Percentiles rank a stretch among this genome's conserved stretches.
phyloP scores from a whole-genome alignment of 2,113 vertebrate genomes.

The Cepphus grylle region DNA sequence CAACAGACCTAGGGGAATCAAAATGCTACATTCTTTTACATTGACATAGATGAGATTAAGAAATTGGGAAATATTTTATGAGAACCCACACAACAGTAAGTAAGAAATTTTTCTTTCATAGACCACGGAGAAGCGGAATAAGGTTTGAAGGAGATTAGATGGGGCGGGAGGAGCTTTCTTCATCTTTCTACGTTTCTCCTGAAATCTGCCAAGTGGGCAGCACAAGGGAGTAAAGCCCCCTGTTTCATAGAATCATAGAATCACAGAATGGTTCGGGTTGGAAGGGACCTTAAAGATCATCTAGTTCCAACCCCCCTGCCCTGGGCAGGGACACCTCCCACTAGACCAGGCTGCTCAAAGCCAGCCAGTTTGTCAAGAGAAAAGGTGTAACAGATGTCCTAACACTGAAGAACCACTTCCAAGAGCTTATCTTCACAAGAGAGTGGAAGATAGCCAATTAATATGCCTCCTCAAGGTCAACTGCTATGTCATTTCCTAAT shows the following conservation, averaged over 20 bases:
- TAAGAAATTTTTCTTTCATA: neutral
- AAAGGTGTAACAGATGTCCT: neutral
- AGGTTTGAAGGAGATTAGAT: neutral
- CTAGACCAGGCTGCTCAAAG: no score
- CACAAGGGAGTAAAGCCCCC: neutral
- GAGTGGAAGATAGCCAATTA: neutral
- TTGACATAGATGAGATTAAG: neutral
- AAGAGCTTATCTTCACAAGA: neutral
- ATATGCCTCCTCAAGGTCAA: slow-evolving; percentile 33
- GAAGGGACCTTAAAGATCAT: no score
- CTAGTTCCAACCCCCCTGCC: no score
- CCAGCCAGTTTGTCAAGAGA: neutral
- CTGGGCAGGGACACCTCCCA: no score
- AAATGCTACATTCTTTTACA: neutral
- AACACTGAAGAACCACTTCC: neutral
- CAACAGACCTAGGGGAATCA: neutral
- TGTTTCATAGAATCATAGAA: neutral
- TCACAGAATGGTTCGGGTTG: no score
- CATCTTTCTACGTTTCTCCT: neutral
- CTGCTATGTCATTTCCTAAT: neutral
- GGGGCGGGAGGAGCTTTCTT: neutral
- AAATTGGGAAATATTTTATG: neutral
- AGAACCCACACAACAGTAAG: neutral
- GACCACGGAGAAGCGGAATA: neutral
- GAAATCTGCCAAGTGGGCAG: neutral